Base-by-base conservation (phyloP, 2,797 vertebrate species). In the Adelosebastes latens region DNA sequence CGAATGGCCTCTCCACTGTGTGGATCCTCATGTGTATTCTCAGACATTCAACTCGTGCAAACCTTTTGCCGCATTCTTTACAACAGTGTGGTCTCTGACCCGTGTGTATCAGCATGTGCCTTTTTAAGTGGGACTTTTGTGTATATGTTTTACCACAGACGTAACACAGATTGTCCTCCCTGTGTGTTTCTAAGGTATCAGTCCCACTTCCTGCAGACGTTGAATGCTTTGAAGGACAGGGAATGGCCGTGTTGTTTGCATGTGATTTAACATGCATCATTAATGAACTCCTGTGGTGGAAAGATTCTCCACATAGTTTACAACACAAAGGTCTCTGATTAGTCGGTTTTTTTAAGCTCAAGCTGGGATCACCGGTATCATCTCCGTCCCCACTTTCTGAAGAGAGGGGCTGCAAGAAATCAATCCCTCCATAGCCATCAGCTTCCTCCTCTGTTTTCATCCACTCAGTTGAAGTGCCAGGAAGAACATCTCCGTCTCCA, bases 71-170 rank as follows among this genome's bases (percentile, higher is more conserved):
- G 11, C 80, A 86, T 39, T 72, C 72, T 53, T 73, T 79, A 42
- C 76, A 86, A 22, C 80, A 49, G 60, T 83, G 61, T 11, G 73
- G 74, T 27, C 79, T 86, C 64, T 80, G 79, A 12, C 80, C 80
- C 2, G 77, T 80, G 80, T 83, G 73, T 32, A 81, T 72, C 65
- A 67, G 2, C 72, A 61, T 66, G 69, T 82, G 76, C 20, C 80
- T 8, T 36, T 75, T 86, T 75, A 82, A 80, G 55, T 86, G 77
- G 9, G 72, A 67, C 27, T 18, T 64, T 1, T 67, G 74, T 55
- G 70, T 77, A 22, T 75, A 79, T 2, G 65, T 83, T 68, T 82
- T 83, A 0, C 76, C 76, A 5, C 76, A 79, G 60, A 79, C 10
- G n/a, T 79, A 61, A 60, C 81, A 83, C 29, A 78, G 64, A 36